A percentile compares a stretch with the other conserved stretches of the same genome.
phyloP scores from a whole-genome alignment of 2,113 vertebrate genomes.

The Zosterops japonicus region DNA sequence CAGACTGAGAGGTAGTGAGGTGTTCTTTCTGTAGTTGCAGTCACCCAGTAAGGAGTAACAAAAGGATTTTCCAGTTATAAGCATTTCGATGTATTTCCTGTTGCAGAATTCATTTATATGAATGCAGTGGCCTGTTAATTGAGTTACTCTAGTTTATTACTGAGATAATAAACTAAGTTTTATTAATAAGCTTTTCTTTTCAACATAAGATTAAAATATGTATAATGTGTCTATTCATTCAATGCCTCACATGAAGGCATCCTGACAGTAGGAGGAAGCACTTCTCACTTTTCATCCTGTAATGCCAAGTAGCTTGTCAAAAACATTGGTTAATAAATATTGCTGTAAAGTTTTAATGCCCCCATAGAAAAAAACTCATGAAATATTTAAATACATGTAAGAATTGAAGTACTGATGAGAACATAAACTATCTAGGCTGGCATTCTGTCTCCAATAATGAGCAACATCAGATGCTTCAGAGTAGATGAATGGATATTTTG shows the following conservation, averaged over 20 bases:
- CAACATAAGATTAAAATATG: background rate
- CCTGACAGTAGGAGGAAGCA: background rate
- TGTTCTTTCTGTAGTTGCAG: background rate
- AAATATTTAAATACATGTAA: rapidly evolving
- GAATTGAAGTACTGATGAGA: background rate
- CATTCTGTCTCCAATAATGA: background rate
- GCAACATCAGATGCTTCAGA: background rate
- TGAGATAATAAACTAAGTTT: background rate
- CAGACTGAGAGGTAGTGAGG: background rate
- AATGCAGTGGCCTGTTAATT: background rate
- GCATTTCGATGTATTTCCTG: background rate
- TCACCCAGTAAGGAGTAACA: background rate
- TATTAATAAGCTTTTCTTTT: background rate
- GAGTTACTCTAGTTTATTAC: background rate
- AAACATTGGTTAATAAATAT: background rate
- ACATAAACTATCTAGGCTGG: background rate
- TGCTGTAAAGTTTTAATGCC: background rate
- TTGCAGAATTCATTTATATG: constrained; percentile 4
- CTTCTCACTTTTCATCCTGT: background rate
- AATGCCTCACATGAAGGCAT: background rate
- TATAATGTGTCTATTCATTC: background rate
- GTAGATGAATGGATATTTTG: background rate
- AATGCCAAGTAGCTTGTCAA: background rate
- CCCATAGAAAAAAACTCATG: background rate
- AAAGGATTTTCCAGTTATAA: background rate